Conservation (phyloP, 2,888 invertebrate species). For the Drosophila anceps region DNA sequence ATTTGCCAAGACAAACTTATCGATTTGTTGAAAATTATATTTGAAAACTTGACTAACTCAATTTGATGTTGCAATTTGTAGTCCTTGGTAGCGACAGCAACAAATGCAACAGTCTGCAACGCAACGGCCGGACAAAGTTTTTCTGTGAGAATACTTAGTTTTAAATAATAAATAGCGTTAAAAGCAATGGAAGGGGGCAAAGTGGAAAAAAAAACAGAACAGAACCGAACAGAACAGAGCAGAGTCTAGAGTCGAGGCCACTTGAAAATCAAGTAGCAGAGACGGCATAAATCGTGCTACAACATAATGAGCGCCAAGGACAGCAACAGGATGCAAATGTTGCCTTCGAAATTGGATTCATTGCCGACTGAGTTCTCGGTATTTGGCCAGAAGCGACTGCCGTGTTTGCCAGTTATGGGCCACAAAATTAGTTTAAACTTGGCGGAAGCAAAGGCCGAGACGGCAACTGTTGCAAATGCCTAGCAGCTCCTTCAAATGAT, state of each 20-base stretch:
- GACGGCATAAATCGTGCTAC: conserved; percentile 64
- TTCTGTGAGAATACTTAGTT: conserved; percentile 53
- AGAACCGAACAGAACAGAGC: background rate
- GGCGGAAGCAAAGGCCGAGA: conserved; percentile 59
- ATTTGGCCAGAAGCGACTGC: conserved; percentile 6
- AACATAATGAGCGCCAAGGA: conserved; percentile 69
- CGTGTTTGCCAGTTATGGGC: conserved; percentile 64
- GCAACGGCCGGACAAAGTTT: conserved; percentile 51
- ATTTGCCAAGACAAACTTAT: conserved; percentile 71
- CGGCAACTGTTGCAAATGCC: conserved; percentile 14
- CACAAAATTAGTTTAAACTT: conserved; percentile 80
- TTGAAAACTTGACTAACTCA: conserved; percentile 77
- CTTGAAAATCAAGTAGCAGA: conserved; percentile 65
- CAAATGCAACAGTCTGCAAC: conserved; percentile 66
- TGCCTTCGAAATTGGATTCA: conserved; percentile 69
- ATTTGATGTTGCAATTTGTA: conserved; percentile 68
- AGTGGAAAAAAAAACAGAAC: conserved; percentile 15
- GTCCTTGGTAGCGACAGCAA: conserved; percentile 36
- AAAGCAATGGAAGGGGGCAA: conserved; percentile 9
- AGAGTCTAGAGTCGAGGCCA: conserved; percentile 13
- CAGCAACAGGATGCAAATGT: conserved; percentile 65
- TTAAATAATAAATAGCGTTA: conserved; percentile 76
- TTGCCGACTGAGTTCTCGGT: conserved; percentile 3
- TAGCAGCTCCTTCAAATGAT: conserved; percentile 21
- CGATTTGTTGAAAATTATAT: conserved; percentile 77